phyloP scores from a whole-genome alignment of 2,113 vertebrate species.

The Halcyon malimbica region DNA sequence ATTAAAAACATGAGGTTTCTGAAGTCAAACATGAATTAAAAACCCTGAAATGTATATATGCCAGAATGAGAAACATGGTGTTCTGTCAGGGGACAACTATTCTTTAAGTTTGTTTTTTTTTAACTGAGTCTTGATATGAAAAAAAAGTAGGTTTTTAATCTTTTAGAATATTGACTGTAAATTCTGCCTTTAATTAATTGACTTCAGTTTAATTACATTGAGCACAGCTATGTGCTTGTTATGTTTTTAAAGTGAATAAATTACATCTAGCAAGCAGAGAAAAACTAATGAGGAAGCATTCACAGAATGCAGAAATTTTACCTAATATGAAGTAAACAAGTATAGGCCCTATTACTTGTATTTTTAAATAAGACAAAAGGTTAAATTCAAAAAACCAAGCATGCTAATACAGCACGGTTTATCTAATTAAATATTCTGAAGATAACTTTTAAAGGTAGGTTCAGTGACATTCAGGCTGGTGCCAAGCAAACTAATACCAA shows the following conservation, averaged over 20 bases:
- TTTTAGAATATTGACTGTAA: background rate
- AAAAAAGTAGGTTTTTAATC: background rate
- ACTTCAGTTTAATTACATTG: background rate
- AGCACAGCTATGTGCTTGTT: background rate
- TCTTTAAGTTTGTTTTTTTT: background rate
- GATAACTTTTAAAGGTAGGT: background rate
- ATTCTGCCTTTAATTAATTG: background rate
- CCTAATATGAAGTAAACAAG: background rate
- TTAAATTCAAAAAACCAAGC: background rate
- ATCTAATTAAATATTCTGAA: background rate
- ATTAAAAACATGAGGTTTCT: background rate
- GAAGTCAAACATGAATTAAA: background rate
- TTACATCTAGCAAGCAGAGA: background rate
- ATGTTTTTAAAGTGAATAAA: slow-evolving; percentile 12
- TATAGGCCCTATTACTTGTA: background rate
- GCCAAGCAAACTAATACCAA: background rate
- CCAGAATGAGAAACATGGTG: background rate
- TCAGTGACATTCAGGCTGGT: background rate
- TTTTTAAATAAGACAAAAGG: background rate
- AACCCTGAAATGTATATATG: background rate
- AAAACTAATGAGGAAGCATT: background rate
- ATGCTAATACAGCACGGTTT: background rate
- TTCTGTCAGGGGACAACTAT: background rate
- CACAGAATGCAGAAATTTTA: background rate
- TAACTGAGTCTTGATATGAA: background rate